Evolutionary conservation across 2,113 vertebrate species (phyloP).

Genomic region (Megaptera novaeangliae): DNA sequence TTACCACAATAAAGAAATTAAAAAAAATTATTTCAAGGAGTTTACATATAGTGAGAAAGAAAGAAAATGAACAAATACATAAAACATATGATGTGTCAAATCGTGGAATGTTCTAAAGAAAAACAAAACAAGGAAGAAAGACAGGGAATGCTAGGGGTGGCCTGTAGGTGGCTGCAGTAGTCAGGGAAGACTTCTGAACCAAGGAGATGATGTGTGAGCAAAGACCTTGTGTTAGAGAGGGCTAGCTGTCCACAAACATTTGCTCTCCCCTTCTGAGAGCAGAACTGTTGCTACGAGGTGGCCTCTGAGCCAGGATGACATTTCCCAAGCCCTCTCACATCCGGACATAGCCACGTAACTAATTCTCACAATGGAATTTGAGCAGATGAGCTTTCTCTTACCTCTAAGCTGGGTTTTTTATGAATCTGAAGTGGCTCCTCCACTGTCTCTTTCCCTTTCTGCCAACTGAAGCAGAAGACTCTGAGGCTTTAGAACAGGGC

Average conservation of each 20-base stretch:
- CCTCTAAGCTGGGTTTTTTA: not conserved
- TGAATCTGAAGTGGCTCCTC: not conserved
- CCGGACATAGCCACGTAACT: not conserved
- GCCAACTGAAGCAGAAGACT: not conserved
- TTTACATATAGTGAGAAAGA: not conserved
- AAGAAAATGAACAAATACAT: not conserved
- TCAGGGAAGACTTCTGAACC: not conserved
- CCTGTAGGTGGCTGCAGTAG: not conserved
- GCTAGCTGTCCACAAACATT: not conserved
- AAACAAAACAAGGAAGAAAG: not conserved
- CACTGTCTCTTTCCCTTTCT: not conserved
- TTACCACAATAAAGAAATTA: not conserved
- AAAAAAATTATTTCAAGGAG: not conserved
- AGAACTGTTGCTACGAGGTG: not conserved
- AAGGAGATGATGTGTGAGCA: not conserved
- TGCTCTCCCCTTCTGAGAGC: not conserved
- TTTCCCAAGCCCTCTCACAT: not conserved
- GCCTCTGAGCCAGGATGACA: not conserved
- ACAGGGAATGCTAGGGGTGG: not conserved
- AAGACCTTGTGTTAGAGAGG: not conserved
- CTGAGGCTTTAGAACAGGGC: not conserved
- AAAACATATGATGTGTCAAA: not conserved
- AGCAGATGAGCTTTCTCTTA: not conserved
- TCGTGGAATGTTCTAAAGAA: not conserved
- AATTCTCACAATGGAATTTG: not conserved